Percentiles rank a stretch among this genome's conserved stretches.
Conservation (phyloP, 1,140 invertebrate species). For the Trichonephila clavata region DNA sequence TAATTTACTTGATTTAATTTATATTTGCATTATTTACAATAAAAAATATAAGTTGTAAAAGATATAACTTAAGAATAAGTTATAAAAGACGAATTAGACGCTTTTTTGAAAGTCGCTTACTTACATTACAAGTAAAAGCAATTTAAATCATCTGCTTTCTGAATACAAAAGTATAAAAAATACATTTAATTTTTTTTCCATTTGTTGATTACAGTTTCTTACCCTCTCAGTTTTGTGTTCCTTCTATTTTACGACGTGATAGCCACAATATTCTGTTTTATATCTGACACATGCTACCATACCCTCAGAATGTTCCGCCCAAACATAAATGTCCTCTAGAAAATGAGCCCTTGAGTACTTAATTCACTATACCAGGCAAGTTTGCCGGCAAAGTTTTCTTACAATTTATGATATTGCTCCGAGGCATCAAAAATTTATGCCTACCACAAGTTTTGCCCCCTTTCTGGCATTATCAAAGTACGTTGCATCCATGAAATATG, state of each 20-base stretch:
- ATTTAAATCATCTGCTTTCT: too few species aligned
- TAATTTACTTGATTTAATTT: too few species aligned
- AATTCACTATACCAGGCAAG: constrained; percentile 12
- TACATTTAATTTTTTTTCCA: too few species aligned
- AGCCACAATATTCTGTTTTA: background rate
- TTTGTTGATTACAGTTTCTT: too few species aligned
- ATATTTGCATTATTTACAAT: too few species aligned
- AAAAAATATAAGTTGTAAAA: too few species aligned
- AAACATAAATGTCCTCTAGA: background rate
- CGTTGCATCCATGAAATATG: background rate
- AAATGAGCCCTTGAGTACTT: background rate
- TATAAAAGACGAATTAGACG: too few species aligned
- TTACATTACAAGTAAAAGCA: too few species aligned
- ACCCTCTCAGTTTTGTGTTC: background rate
- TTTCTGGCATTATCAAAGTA: background rate
- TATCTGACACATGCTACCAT: background rate
- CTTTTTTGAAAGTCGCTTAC: too few species aligned
- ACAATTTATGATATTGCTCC: constrained; percentile 55
- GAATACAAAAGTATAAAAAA: too few species aligned
- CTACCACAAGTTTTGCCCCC: background rate
- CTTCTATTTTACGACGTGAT: background rate
- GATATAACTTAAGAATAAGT: too few species aligned
- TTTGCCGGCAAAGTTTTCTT: background rate
- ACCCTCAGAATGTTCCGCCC: background rate
- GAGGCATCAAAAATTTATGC: constrained; percentile 38